These are phyloP conservation scores for Semnopithecus entellus DNA, from an alignment of 2,113 vertebrate species.

Conservation along the genomic window DNA sequence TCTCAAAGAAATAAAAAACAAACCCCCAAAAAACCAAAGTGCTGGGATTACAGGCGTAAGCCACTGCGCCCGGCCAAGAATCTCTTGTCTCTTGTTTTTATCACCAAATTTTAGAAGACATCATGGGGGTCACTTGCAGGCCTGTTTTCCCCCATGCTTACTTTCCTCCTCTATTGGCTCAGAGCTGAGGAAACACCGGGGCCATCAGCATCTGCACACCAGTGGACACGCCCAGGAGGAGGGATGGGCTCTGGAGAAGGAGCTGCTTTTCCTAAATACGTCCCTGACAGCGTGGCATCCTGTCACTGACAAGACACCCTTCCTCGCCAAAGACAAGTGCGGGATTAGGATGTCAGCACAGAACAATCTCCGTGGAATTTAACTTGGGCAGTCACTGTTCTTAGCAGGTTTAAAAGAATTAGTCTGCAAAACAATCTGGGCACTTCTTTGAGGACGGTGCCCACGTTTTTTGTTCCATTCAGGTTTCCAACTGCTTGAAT, in stretches of 20 bases:
- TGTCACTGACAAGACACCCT: not conserved
- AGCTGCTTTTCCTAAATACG: not conserved
- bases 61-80: too few species aligned
- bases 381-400: not conserved
- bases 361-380: not conserved
- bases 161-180: not conserved
- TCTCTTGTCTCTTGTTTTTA: not conserved
- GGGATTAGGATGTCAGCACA: not conserved
- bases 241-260: not conserved
- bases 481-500: not conserved
- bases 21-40: too few species aligned
- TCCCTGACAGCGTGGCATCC: not conserved
- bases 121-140: not conserved
- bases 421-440: not conserved
- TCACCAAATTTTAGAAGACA: not conserved
- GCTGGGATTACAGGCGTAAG: too few species aligned
- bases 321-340: not conserved
- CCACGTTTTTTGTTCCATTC: not conserved
- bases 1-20: too few species aligned
- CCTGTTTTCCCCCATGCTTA: not conserved
- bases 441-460: not conserved
- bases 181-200: not conserved
- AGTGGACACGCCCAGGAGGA: not conserved
- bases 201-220: too few species aligned
- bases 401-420: not conserved